Evolutionary conservation across 2,888 invertebrate species (phyloP).

Genomic region (Ophraella communa): DNA sequence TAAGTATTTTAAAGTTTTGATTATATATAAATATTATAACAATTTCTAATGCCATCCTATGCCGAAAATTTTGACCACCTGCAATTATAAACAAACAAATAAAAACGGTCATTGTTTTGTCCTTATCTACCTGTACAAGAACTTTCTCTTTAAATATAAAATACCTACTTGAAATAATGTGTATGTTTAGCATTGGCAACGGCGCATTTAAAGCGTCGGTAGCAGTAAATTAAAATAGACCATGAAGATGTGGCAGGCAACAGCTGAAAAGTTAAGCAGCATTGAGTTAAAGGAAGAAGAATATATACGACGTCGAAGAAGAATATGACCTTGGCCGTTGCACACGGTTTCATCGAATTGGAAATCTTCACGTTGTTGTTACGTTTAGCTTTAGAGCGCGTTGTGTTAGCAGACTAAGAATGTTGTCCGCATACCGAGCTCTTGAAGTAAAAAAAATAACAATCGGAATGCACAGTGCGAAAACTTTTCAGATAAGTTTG

Average conservation of each 20-base stretch:
- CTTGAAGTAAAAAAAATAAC: background rate
- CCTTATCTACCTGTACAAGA: too few relatives aligned
- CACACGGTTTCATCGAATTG: background rate
- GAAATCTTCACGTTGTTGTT: background rate
- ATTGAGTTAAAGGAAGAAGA: background rate
- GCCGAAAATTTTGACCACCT: too few relatives aligned
- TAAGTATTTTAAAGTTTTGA: too few relatives aligned
- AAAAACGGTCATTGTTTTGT: too few relatives aligned
- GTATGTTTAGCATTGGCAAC: background rate
- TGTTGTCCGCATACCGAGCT: conserved; percentile 10
- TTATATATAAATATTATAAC: too few relatives aligned
- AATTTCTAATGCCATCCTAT: too few relatives aligned
- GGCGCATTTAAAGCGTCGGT: background rate
- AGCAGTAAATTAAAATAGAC: conserved; percentile 3
- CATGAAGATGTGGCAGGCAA: conserved; percentile 2
- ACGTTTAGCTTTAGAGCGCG: background rate
- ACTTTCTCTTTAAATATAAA: too few relatives aligned
- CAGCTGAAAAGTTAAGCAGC: background rate
- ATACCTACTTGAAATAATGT: background rate
- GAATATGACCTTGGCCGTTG: conserved; percentile 10
- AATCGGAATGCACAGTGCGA: background rate
- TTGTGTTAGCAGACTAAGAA: conserved; percentile 1
- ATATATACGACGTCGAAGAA: conserved; percentile 2
- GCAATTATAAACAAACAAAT: too few relatives aligned
- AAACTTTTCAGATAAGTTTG: background rate